Evolutionary conservation across 2,888 invertebrate species (phyloP).

Genomic region (Pharmacophagus antenor): DNA sequence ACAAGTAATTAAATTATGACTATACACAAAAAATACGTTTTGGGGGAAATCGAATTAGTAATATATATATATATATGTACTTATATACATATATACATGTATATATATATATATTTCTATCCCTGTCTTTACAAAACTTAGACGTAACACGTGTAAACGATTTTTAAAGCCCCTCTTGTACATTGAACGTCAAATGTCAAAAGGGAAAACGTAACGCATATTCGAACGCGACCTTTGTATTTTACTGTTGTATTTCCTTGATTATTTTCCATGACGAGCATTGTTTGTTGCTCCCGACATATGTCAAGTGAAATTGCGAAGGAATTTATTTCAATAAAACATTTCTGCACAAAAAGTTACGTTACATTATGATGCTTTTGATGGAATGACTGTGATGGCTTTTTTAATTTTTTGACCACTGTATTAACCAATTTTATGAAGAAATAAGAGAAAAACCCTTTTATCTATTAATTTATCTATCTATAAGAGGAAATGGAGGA

Average conservation of each 20-base stretch:
- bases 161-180: conserved; percentile 5
- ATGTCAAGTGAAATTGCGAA: conserved; percentile 24
- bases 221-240: conserved; percentile 13
- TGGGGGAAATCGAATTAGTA: too few relatives aligned
- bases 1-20: too few relatives aligned
- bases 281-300: conserved; percentile 20
- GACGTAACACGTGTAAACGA: neutral
- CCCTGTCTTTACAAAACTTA: too few relatives aligned
- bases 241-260: conserved; percentile 14
- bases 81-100: too few relatives aligned
- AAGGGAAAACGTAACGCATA: conserved; percentile 5
- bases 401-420: neutral
- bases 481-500: too few relatives aligned
- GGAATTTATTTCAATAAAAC: conserved; percentile 5
- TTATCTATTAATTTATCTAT: too few relatives aligned
- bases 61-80: too few relatives aligned
- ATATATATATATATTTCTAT: too few relatives aligned
- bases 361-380: neutral
- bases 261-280: conserved; percentile 21
- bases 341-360: neutral
- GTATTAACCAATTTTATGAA: neutral
- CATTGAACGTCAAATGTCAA: conserved; percentile 13
- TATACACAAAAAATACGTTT: too few relatives aligned
- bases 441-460: too few relatives aligned
- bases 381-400: neutral